phyloP scores from a whole-genome alignment of 2,888 invertebrate genomes.

The Rapana venosa region DNA sequence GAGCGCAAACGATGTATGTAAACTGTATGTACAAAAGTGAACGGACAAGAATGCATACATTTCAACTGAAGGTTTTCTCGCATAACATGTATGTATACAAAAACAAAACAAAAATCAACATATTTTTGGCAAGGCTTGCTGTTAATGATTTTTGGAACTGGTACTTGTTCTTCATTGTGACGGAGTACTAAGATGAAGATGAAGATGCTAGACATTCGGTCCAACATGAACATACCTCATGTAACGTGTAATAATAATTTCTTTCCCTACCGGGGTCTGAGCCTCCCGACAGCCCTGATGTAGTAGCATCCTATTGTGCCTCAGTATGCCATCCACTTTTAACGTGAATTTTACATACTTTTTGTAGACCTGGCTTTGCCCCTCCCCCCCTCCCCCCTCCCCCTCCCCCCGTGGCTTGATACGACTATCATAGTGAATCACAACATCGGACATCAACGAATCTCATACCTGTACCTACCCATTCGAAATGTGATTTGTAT shows the following conservation, averaged over 20 bases:
- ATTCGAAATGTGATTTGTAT: background rate
- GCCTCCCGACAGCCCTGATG: background rate
- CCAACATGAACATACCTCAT: background rate
- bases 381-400: background rate
- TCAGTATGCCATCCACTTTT: background rate
- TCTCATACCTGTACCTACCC: conserved; percentile 1
- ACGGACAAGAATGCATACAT: background rate
- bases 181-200: background rate
- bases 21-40: background rate
- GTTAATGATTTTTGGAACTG: background rate
- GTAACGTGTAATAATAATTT: too few relatives aligned
- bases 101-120: background rate
- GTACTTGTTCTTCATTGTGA: background rate
- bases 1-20: background rate
- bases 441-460: conserved; percentile 26
- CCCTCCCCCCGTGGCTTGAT: background rate
- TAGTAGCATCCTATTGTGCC: conserved; percentile 25
- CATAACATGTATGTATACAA: background rate
- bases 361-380: background rate
- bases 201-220: background rate
- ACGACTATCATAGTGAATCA: background rate
- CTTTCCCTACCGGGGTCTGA: conserved; percentile 1
- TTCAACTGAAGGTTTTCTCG: background rate
- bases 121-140: conserved; percentile 18
- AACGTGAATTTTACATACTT: background rate